These are phyloP conservation scores for Stenchaetothrips biformis DNA, from an alignment of 2,888 invertebrate genomes.

Conservation along the genomic window DNA sequence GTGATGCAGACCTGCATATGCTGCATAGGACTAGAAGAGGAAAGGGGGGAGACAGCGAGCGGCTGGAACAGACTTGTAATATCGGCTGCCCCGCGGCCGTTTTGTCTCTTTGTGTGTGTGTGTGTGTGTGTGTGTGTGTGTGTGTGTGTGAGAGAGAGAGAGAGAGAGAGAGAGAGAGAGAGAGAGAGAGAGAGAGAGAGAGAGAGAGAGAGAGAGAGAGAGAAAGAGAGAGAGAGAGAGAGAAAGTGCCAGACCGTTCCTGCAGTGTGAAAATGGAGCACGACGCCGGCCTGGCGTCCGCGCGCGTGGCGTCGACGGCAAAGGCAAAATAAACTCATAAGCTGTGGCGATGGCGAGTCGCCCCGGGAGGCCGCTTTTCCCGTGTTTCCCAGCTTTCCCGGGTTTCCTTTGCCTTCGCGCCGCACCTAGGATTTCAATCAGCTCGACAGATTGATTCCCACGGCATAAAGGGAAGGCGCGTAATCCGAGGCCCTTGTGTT, in stretches of 20 bases:
- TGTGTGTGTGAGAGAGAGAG: background rate
- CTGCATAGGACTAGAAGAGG: too few relatives aligned
- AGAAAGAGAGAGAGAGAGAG: background rate
- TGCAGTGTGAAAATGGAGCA: too few relatives aligned
- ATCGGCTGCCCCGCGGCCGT: background rate
- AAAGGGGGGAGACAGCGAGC: too few relatives aligned
- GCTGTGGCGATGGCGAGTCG: too few relatives aligned
- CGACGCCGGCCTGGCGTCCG: too few relatives aligned
- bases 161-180: conserved; percentile 1
- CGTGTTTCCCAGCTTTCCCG: background rate
- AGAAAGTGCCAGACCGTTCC: background rate
- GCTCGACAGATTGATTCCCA: background rate
- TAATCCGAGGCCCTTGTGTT: background rate
- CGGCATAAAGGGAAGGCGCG: background rate
- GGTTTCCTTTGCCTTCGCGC: background rate
- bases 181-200: conserved; percentile 1
- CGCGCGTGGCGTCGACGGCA: too few relatives aligned
- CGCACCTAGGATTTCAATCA: background rate
- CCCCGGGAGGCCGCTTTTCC: too few relatives aligned
- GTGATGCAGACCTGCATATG: too few relatives aligned
- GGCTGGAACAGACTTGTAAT: background rate
- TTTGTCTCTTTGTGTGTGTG: background rate
- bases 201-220: background rate
- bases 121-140: background rate
- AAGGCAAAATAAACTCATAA: too few relatives aligned